Conservation (phyloP, 2,888 invertebrate species). For the Spialia ferax region DNA sequence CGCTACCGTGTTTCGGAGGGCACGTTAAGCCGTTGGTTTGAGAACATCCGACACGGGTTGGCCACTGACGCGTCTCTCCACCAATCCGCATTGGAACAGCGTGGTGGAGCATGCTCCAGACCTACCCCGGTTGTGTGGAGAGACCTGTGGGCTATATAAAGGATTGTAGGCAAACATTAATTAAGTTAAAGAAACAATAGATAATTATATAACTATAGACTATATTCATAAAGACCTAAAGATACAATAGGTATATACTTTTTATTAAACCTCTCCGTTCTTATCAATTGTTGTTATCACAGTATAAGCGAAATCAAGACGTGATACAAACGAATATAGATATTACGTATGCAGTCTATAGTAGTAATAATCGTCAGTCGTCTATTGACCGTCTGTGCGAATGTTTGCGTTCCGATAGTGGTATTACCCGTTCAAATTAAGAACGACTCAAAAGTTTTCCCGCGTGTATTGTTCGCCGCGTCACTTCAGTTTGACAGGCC, state of each 20-base stretch:
- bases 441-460: not conserved
- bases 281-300: constrained; percentile 6
- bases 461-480: not conserved
- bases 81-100: too few relatives aligned
- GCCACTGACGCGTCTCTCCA: too few relatives aligned
- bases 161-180: too few relatives aligned
- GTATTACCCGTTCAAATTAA: not conserved
- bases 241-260: not conserved
- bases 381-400: not conserved
- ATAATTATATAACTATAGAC: too few relatives aligned
- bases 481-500: not conserved
- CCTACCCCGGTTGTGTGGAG: too few relatives aligned
- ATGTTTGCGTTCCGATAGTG: not conserved
- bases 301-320: not conserved
- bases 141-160: too few relatives aligned
- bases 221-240: not conserved
- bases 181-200: too few relatives aligned
- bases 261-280: not conserved
- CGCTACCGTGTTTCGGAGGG: too few relatives aligned
- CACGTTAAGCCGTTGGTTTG: too few relatives aligned
- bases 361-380: not conserved
- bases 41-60: too few relatives aligned
- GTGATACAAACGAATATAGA: not conserved
- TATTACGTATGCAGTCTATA: not conserved
- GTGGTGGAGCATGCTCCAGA: too few relatives aligned